Evolutionary conservation across 1,140 invertebrate species (phyloP), one percentile per base, ranked within the genome.

Genomic region (Drosophila mayri): DNA sequence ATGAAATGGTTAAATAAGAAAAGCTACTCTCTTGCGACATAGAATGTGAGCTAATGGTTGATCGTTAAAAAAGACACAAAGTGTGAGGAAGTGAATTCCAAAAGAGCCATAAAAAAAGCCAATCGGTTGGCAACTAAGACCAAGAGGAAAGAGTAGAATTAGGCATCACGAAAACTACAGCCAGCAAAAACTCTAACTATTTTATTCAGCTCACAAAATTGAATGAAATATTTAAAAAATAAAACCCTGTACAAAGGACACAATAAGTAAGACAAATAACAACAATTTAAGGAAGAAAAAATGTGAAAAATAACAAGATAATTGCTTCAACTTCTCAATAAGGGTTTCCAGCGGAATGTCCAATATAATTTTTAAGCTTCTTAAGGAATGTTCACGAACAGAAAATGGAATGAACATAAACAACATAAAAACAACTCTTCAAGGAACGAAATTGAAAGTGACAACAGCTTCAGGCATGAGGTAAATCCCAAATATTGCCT

Each of bases 401-500:
- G 11, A 12, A 50, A 71, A 37, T 50, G 66, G 52, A 49, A 49
- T 70, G 35, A 47, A 47, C 55, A 58, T 37, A 16, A 59, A n/a
- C n/a, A n/a, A n/a, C n/a, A n/a, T n/a, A n/a, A 22, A 16, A 22
- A 32, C 57, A 62, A 43, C 28, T 62, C 30, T 16, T 35, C 32
- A 47, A 28, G 66, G n/a, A 71, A 50, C 22, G 44, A 72, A 38
- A 73, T 30, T 47, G 43, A 71, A 68, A 64, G 59, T 58, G 67
- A 57, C 67, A 71, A 38, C 43, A 11, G 63, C 47, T 67, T 43
- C 14, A 55, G 49, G 40, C 49, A 38, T 30, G 16, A 50, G 49
- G 32, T 37, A 67, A 20, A 16, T 22, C 20, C 16, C 4, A 50
- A 62, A 12, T 20, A 25, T 30, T 3, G 2, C 4, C 25, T 18